Percentiles rank a stretch among this genome's conserved stretches.
Evolutionary conservation across 2,797 vertebrate species (phyloP).

Genomic region (Microctenopoma lineatum): DNA sequence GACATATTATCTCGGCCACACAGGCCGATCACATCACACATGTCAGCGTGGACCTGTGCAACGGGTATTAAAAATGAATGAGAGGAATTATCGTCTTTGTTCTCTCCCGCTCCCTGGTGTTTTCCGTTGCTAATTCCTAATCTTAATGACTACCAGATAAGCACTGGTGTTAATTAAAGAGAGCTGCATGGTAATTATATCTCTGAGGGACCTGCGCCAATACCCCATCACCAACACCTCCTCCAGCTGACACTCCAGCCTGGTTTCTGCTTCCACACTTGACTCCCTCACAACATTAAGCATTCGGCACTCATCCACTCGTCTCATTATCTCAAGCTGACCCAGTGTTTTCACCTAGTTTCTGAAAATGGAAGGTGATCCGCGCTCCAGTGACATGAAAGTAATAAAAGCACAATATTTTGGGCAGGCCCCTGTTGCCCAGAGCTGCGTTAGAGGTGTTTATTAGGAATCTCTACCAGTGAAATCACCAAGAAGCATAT

Average conservation of each 20-base stretch:
- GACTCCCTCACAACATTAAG: conserved; percentile 43
- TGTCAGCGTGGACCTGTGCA: conserved; percentile 9
- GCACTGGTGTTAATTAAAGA: conserved; percentile 74
- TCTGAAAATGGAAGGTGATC: conserved; percentile 48
- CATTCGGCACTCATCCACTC: conserved; percentile 34
- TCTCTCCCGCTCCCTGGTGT: conserved; percentile 56
- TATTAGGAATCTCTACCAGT: conserved; percentile 26
- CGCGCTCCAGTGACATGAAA: conserved; percentile 44
- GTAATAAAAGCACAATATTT: conserved; percentile 49
- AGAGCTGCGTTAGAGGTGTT: conserved; percentile 12
- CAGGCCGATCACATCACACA: conserved; percentile 47
- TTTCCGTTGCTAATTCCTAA: conserved; percentile 63
- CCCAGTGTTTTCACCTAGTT: conserved; percentile 59
- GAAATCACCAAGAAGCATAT: conserved; percentile 36
- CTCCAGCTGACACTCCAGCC: conserved; percentile 58
- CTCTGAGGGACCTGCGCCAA: conserved; percentile 65
- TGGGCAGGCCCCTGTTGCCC: conserved; percentile 6
- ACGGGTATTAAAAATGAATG: conserved; percentile 35
- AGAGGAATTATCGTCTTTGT: conserved; percentile 64
- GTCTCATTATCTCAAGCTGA: conserved; percentile 56
- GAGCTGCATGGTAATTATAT: conserved; percentile 71
- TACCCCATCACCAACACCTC: conserved; percentile 44
- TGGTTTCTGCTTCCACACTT: conserved; percentile 38
- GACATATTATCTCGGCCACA: conserved; percentile 26
- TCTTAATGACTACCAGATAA: conserved; percentile 74